Conservation (phyloP, 2,113 vertebrate species). For the Zosterops pallidus region DNA sequence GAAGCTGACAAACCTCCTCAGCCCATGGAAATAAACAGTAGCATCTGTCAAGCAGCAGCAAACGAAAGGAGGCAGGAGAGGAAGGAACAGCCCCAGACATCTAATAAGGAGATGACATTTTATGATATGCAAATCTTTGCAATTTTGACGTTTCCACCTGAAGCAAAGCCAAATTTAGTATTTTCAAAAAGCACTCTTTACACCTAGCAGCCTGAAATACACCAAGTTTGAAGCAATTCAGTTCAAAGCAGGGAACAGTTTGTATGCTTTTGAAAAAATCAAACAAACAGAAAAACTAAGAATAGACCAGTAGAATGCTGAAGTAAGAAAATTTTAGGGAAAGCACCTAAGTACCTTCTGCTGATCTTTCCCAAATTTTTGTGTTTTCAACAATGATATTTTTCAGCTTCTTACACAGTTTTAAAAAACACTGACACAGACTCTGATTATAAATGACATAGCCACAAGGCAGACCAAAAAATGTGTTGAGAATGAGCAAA, state of each 20-base stretch:
- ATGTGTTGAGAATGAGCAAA: not conserved
- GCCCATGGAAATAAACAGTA: not conserved
- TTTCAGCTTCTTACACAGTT: not conserved
- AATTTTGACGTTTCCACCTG: not conserved
- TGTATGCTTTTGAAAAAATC: not conserved
- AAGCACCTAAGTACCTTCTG: not conserved
- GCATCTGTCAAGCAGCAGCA: not conserved
- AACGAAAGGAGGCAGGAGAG: not conserved
- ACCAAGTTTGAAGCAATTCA: not conserved
- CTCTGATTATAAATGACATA: accelerated
- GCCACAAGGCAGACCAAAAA: not conserved
- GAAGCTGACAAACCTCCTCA: not conserved
- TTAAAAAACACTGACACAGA: not conserved
- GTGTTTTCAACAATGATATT: not conserved
- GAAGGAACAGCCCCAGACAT: not conserved
- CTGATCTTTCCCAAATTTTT: not conserved
- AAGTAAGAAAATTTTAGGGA: not conserved
- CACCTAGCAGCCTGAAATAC: not conserved
- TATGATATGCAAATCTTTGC: not conserved
- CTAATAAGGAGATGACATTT: not conserved
- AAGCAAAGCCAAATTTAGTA: not conserved
- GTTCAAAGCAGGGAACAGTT: not conserved
- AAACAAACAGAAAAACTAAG: not conserved
- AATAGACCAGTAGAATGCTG: not conserved
- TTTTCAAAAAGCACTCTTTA: not conserved